Conservation (phyloP, 2,113 vertebrate genomes). For the Isichthys henryi region DNA sequence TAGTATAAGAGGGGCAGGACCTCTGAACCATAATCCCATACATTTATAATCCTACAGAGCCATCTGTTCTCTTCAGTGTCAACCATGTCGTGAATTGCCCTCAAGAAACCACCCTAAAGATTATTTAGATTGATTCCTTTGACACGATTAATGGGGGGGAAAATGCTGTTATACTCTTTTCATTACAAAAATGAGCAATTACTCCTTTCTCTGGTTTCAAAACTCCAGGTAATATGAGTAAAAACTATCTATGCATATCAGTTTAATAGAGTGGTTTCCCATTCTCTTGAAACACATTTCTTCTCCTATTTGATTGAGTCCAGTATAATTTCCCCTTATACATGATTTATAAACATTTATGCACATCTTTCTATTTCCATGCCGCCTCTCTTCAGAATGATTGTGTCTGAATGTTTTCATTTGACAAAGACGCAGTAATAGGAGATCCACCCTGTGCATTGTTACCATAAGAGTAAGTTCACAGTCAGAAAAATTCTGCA, state of each 20-base stretch:
- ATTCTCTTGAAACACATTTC: background rate
- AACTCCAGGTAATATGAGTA: background rate
- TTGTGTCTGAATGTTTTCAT: background rate
- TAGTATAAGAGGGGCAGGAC: background rate
- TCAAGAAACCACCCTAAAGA: background rate
- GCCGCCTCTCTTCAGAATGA: background rate
- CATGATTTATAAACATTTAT: slow-evolving; percentile 2
- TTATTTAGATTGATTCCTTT: background rate
- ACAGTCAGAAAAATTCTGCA: background rate
- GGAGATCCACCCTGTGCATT: background rate
- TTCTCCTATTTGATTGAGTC: background rate
- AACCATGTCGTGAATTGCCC: background rate
- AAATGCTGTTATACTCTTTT: background rate
- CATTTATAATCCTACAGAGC: background rate
- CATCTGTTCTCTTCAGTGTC: background rate
- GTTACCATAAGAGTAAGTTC: background rate
- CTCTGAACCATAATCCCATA: background rate
- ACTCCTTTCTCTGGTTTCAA: background rate
- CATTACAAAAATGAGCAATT: background rate
- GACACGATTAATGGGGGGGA: background rate
- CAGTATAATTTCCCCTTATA: background rate
- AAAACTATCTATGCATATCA: background rate
- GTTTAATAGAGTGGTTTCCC: background rate
- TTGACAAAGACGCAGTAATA: background rate
- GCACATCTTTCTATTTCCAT: background rate